phyloP scores from a whole-genome alignment of 2,797 vertebrate species.

The Enteromius treurensis region DNA sequence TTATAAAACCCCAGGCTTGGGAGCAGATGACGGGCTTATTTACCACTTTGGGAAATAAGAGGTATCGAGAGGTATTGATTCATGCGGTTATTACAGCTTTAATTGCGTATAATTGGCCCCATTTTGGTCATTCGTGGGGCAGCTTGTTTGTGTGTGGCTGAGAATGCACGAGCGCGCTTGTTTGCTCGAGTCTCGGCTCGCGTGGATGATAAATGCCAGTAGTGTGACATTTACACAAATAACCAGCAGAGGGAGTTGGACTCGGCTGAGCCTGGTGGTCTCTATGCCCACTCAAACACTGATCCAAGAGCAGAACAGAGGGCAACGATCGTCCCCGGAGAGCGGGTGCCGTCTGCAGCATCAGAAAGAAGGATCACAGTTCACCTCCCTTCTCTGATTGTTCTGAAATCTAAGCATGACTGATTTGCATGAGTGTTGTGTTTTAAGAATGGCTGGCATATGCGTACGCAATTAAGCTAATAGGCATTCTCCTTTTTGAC shows the following conservation, averaged over 20 bases:
- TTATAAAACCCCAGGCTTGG: slow-evolving; percentile 4
- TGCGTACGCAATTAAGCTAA: slow-evolving; percentile 49
- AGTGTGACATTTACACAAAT: slow-evolving; percentile 36
- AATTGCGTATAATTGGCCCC: slow-evolving; percentile 43
- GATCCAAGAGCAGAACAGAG: slow-evolving; percentile 17
- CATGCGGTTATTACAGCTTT: slow-evolving; percentile 34
- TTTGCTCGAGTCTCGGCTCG: not conserved
- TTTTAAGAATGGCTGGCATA: slow-evolving; percentile 15
- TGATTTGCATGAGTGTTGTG: slow-evolving; percentile 22
- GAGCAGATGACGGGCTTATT: slow-evolving; percentile 20
- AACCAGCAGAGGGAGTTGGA: slow-evolving; percentile 63
- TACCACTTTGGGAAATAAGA: slow-evolving; percentile 37
- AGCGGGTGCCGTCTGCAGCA: not conserved
- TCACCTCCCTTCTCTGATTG: slow-evolving; percentile 15
- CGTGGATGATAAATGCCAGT: not conserved
- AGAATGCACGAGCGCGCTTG: slow-evolving; percentile 1
- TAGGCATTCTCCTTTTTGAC: slow-evolving; percentile 27
- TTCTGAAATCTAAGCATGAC: slow-evolving; percentile 6
- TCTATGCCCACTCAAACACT: slow-evolving; percentile 13
- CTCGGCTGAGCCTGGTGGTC: not conserved
- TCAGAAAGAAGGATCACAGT: slow-evolving; percentile 14
- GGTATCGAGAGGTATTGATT: slow-evolving; percentile 45
- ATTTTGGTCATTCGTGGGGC: slow-evolving; percentile 12
- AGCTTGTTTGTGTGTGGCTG: slow-evolving; percentile 20
- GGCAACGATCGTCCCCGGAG: not conserved